Conservation (phyloP, 2,888 invertebrate genomes). For the Mimumesa dahlbomi region DNA sequence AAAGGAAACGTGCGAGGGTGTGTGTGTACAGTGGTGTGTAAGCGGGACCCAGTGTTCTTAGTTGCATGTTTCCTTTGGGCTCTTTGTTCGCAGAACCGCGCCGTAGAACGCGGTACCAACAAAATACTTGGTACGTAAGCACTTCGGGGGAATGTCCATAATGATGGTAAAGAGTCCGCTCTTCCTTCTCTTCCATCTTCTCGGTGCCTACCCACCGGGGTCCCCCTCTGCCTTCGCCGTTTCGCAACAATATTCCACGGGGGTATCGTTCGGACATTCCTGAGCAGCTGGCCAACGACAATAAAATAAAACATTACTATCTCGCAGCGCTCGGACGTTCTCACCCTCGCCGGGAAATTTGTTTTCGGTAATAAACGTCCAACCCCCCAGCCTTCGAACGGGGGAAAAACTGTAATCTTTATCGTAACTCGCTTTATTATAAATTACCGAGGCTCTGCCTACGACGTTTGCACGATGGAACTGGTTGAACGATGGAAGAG, state of each 20-base stretch:
- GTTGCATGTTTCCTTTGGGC: neutral
- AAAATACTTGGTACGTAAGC: constrained; percentile 62
- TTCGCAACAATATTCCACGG: constrained; percentile 26
- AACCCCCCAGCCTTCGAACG: neutral
- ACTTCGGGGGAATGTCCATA: constrained; percentile 52
- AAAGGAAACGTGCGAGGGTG: neutral
- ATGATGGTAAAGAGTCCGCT: constrained; percentile 58
- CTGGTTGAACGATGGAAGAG: no score
- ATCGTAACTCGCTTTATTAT: no score
- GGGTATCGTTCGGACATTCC: constrained; percentile 65
- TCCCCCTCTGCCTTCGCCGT: constrained; percentile 23
- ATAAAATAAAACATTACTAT: constrained; percentile 78
- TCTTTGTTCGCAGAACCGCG: constrained; percentile 11
- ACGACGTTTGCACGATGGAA: no score
- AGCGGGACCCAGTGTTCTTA: no score
- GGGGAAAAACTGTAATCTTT: no score
- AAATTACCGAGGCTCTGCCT: no score
- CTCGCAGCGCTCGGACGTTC: constrained; percentile 68
- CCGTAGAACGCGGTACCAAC: constrained; percentile 54
- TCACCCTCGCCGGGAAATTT: constrained; percentile 59
- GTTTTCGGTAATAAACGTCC: constrained; percentile 67
- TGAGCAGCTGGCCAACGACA: constrained; percentile 71
- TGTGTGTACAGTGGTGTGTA: neutral
- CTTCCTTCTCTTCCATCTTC: no score
- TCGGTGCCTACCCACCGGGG: constrained; percentile 31